Evolutionary conservation across 2,888 invertebrate genomes (phyloP).

Genomic region (Dascillus cervinus): DNA sequence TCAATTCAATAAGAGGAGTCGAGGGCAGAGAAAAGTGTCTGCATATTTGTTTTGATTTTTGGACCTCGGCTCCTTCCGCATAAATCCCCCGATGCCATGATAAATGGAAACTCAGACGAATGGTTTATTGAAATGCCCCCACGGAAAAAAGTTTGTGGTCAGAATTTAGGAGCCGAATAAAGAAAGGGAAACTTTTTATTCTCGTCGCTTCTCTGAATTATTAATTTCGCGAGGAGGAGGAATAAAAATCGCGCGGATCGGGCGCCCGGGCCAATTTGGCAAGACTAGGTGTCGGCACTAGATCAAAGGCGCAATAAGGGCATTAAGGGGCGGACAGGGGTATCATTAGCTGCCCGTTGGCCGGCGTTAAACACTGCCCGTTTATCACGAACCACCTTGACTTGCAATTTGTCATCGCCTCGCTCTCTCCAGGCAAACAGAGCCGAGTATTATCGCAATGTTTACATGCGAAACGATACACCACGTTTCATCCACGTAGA

Average conservation of each 20-base stretch:
- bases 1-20: constrained; percentile 33
- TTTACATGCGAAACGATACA: constrained; percentile 28
- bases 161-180: constrained; percentile 17
- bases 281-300: constrained; percentile 36
- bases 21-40: constrained; percentile 33
- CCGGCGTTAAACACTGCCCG: constrained; percentile 36
- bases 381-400: constrained; percentile 41
- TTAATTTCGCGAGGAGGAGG: too few relatives aligned
- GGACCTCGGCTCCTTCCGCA: too few relatives aligned
- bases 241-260: too few relatives aligned
- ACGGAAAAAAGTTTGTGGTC: constrained; percentile 28
- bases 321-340: constrained; percentile 39
- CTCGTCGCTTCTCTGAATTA: too few relatives aligned
- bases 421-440: constrained; percentile 33
- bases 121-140: constrained; percentile 41
- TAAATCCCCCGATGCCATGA: constrained; percentile 34
- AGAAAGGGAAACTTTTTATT: constrained; percentile 10
- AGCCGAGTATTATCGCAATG: constrained; percentile 27
- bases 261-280: constrained; percentile 12
- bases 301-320: constrained; percentile 44
- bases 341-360: constrained; percentile 41
- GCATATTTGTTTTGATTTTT: constrained; percentile 43
- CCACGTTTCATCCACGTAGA: too few relatives aligned
- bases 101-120: constrained; percentile 37
- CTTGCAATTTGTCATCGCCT: constrained; percentile 41